Evolutionary conservation across 2,797 vertebrate genomes (phyloP).

Genomic region (Poliocrania exsul): DNA sequence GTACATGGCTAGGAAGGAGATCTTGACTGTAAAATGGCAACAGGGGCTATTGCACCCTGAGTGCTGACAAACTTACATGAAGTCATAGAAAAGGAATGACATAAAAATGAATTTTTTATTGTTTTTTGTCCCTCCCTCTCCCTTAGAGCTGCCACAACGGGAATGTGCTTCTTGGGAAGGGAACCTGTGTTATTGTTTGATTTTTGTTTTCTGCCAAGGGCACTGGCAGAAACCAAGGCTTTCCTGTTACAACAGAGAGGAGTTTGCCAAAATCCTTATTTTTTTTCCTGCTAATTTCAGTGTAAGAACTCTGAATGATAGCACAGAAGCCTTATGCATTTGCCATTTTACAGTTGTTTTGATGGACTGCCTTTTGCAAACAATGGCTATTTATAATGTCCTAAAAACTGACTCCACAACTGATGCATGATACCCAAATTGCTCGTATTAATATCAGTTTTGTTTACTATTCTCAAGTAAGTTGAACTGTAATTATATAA

Average conservation of each 20-base stretch:
- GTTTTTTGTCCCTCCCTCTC: neutral
- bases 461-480: slow-evolving; percentile 11
- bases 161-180: neutral
- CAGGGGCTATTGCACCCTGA: neutral
- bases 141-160: neutral
- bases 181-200: neutral
- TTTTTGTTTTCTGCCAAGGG: neutral
- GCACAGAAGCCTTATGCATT: neutral
- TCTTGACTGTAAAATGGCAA: neutral
- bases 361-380: neutral
- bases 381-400: neutral
- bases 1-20: neutral
- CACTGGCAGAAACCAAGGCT: neutral
- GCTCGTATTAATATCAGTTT: neutral
- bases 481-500: slow-evolving; percentile 64
- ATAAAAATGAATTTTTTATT: neutral
- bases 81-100: neutral
- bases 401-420: neutral
- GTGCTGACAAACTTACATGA: neutral
- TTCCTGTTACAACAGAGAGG: neutral
- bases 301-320: neutral
- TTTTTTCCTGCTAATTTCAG: neutral
- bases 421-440: neutral
- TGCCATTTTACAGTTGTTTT: neutral
- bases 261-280: neutral